Conservation (phyloP, 2,113 vertebrate species). For the Dipodomys merriami region DNA sequence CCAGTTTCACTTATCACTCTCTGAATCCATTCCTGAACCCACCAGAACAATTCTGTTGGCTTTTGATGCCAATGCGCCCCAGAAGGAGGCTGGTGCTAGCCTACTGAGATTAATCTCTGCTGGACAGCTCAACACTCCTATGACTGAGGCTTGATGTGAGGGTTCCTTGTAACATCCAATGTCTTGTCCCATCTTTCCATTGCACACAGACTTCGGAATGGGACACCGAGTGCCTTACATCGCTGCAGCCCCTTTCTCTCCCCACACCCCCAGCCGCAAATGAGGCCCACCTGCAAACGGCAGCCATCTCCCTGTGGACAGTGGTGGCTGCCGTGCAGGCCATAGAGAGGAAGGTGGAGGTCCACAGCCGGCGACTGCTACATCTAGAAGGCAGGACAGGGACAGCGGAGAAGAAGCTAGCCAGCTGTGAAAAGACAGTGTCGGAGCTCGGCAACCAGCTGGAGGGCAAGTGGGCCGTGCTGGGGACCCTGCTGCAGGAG, state of each 20-base stretch:
- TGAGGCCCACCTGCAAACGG: slow-evolving; percentile 85
- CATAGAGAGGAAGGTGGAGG: slow-evolving; percentile 87
- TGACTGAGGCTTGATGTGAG: not conserved
- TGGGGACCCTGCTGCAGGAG: slow-evolving; percentile 87
- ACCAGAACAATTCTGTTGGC: not conserved
- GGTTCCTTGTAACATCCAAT: not conserved
- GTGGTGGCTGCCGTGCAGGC: slow-evolving; percentile 88
- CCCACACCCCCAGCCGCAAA: slow-evolving; percentile 81
- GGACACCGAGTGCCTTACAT: slow-evolving; percentile 86
- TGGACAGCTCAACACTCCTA: not conserved
- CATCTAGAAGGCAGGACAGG: slow-evolving; percentile 86
- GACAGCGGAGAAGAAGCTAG: slow-evolving; percentile 86
- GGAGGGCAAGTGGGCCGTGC: slow-evolving; percentile 87
- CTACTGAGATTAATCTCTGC: not conserved
- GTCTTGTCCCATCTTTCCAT: slow-evolving; percentile 13
- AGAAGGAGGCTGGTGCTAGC: not conserved
- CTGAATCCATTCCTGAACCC: not conserved
- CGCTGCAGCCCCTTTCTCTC: slow-evolving; percentile 83
- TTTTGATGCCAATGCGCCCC: not conserved
- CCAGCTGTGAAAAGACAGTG: slow-evolving; percentile 86
- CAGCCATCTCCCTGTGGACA: slow-evolving; percentile 88
- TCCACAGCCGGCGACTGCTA: slow-evolving; percentile 86
- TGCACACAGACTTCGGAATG: slow-evolving; percentile 86
- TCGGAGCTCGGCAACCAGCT: slow-evolving; percentile 86
- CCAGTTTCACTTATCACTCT: not conserved